A percentile compares a stretch with the other conserved stretches of the same genome.
Evolutionary conservation across 2,797 vertebrate genomes (phyloP).

Genomic region (Leptodactylus fallax): DNA sequence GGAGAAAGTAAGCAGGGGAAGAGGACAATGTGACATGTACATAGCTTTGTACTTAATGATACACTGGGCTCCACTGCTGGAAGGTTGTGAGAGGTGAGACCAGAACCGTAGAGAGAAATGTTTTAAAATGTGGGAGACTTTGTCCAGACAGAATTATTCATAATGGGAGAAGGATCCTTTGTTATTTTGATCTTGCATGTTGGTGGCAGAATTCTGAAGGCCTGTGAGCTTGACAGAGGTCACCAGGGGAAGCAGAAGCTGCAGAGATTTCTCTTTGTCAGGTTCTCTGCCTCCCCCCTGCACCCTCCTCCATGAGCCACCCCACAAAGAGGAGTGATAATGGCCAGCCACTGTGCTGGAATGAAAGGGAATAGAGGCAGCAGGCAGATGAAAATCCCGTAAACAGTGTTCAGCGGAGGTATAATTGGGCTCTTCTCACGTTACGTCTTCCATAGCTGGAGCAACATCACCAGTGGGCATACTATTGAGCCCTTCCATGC

Average conservation of each 20-base stretch:
- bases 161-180: slow-evolving; percentile 60
- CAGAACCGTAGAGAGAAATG: slow-evolving; percentile 58
- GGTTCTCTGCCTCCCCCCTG: slow-evolving; percentile 28
- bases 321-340: slow-evolving; percentile 60
- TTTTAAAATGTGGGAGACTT: slow-evolving; percentile 63
- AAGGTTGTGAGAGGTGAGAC: slow-evolving; percentile 60
- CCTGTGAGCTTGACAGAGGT: slow-evolving; percentile 59
- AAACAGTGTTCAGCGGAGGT: slow-evolving; percentile 56
- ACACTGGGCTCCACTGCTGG: slow-evolving; percentile 56
- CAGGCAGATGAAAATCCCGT: slow-evolving; percentile 50
- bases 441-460: slow-evolving; percentile 48
- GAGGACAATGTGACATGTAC: slow-evolving; percentile 53
- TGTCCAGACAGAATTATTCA: slow-evolving; percentile 65
- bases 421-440: slow-evolving; percentile 57
- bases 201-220: slow-evolving; percentile 61
- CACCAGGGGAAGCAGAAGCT: slow-evolving; percentile 54
- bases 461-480: slow-evolving; percentile 49
- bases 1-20: slow-evolving; percentile 26
- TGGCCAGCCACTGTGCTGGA: slow-evolving; percentile 57
- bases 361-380: slow-evolving; percentile 59
- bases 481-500: slow-evolving; percentile 19
- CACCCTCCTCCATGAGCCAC: slow-evolving; percentile 48
- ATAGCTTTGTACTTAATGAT: slow-evolving; percentile 63
- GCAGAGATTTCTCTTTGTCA: slow-evolving; percentile 51
- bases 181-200: slow-evolving; percentile 62